Evolutionary conservation across 2,888 invertebrate species (phyloP).

Genomic region (Rugalucina vietnamica): DNA sequence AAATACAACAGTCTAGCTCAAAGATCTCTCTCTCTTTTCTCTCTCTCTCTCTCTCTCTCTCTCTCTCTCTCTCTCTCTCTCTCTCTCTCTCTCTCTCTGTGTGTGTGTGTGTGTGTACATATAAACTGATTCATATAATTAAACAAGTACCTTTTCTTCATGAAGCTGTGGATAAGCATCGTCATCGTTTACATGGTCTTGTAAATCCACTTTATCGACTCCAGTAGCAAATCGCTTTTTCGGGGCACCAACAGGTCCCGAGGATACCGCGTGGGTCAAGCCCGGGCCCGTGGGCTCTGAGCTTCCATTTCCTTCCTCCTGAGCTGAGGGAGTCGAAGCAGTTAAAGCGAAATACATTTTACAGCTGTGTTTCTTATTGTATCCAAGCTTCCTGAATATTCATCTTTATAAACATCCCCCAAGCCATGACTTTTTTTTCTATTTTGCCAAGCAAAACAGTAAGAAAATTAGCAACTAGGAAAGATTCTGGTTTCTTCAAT

Average conservation of each 20-base stretch:
- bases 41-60: neutral
- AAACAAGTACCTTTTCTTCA: conserved; percentile 1
- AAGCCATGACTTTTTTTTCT: too few relatives aligned
- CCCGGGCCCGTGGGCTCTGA: neutral
- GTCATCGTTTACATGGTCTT: neutral
- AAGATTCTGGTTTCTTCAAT: too few relatives aligned
- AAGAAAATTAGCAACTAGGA: too few relatives aligned
- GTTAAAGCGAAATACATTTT: neutral
- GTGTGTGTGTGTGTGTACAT: too few relatives aligned
- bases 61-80: neutral
- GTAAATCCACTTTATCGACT: too few relatives aligned
- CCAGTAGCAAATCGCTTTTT: too few relatives aligned
- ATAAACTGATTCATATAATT: too few relatives aligned
- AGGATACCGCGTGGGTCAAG: neutral
- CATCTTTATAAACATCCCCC: too few relatives aligned
- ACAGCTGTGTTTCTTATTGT: neutral
- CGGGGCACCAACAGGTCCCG: neutral
- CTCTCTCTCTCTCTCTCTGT: too few relatives aligned
- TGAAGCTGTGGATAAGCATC: neutral
- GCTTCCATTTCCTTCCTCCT: neutral
- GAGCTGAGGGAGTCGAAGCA: neutral
- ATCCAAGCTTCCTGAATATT: too few relatives aligned
- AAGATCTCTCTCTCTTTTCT: neutral
- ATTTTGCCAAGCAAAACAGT: too few relatives aligned
- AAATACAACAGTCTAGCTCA: too few relatives aligned